Percentiles rank a stretch among this genome's conserved stretches.
phyloP scores from a whole-genome alignment of 2,113 vertebrate species.

The Anas platyrhynchos region DNA sequence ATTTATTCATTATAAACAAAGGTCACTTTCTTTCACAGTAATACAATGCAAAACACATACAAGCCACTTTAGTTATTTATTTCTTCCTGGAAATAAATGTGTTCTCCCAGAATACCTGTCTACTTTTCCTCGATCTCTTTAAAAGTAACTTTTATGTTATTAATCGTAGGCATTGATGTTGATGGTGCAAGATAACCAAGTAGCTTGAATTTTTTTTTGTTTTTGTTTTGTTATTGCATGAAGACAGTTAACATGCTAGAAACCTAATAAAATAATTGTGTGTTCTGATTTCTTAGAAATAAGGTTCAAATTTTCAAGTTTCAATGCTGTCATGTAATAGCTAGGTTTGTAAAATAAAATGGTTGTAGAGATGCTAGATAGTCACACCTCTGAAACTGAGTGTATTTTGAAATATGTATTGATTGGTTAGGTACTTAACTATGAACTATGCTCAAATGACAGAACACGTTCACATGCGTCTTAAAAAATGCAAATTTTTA shows the following conservation, averaged over 20 bases:
- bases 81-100: not conserved
- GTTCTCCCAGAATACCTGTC: not conserved
- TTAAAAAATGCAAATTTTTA: not conserved
- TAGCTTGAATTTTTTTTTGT: not conserved
- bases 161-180: not conserved
- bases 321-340: not conserved
- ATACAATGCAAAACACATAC: not conserved
- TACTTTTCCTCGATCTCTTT: not conserved
- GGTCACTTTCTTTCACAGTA: not conserved
- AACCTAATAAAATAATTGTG: not conserved
- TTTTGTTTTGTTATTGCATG: not conserved
- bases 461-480: rapidly evolving
- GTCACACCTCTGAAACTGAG: not conserved
- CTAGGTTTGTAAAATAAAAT: not conserved
- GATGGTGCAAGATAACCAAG: not conserved
- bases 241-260: not conserved
- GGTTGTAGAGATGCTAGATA: not conserved
- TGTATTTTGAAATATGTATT: not conserved
- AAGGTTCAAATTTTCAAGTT: not conserved
- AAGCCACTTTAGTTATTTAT: not conserved
- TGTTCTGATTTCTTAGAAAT: not conserved
- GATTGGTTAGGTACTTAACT: not conserved
- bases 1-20: not conserved
- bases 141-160: not conserved
- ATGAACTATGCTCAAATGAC: not conserved